phyloP scores from a whole-genome alignment of 2,113 vertebrate species.

The Scartelaos histophorus region DNA sequence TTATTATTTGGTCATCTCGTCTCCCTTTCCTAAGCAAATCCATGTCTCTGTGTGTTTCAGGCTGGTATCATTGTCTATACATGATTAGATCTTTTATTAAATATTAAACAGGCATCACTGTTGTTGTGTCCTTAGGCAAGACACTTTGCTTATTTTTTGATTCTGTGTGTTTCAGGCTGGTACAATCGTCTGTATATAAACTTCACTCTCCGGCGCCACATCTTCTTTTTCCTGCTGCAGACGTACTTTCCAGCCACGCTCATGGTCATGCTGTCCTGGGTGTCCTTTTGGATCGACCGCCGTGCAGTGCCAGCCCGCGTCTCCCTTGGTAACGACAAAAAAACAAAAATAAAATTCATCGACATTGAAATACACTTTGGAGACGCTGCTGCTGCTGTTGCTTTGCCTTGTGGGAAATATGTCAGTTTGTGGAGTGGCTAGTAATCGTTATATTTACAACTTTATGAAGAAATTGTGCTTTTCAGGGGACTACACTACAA shows the following conservation, averaged over 20 bases:
- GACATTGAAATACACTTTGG: slow-evolving; percentile 8
- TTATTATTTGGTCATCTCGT: too few relatives aligned
- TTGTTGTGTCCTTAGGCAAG: background rate
- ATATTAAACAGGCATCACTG: too few relatives aligned
- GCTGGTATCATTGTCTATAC: too few relatives aligned
- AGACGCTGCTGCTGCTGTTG: slow-evolving; percentile 8
- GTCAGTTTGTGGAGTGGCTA: too few relatives aligned
- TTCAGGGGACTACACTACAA: too few relatives aligned
- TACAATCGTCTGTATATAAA: slow-evolving; percentile 96
- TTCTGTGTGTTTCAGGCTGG: slow-evolving; percentile 80
- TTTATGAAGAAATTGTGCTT: too few relatives aligned
- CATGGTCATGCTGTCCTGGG: slow-evolving; percentile 97
- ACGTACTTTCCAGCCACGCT: slow-evolving; percentile 92
- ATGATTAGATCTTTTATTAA: too few relatives aligned
- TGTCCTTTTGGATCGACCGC: slow-evolving; percentile 94
- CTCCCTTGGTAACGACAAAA: slow-evolving; percentile 85
- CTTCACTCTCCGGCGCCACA: slow-evolving; percentile 89
- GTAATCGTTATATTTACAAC: too few relatives aligned
- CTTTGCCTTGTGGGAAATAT: slow-evolving; percentile 9
- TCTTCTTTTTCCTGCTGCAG: slow-evolving; percentile 96
- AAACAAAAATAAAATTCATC: background rate
- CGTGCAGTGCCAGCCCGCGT: slow-evolving; percentile 93
- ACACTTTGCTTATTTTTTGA: background rate
- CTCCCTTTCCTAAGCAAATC: too few relatives aligned
- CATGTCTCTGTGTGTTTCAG: too few relatives aligned